Evolutionary conservation across 2,888 invertebrate genomes (phyloP), one percentile per base, ranked within the genome.

Genomic region (Tiliacea aurago): DNA sequence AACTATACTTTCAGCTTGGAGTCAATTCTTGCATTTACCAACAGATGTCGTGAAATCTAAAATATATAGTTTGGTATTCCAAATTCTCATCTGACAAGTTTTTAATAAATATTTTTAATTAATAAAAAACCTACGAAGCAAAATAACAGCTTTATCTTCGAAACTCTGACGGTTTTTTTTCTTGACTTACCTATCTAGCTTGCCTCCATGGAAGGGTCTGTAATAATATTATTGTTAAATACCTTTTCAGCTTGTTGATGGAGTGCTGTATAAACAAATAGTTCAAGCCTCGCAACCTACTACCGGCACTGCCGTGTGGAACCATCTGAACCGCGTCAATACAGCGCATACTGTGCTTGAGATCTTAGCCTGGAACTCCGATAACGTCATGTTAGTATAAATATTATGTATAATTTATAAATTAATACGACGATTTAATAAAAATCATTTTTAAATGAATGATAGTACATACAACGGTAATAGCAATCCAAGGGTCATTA

Each of bases 331-430:
- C 23, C 93, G 96, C 62, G 91, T 94, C 33, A 94, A 94, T 80
- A 92, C 89, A 6, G 86, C 94, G 11, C 95, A 97, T 81, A 96
- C 98, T 28, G 98, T 99, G 18, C 97, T 97, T 5, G 97, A 98
- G 76, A 97, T 99, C 72, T 89, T 98, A 33, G 95, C 97, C 10
- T 98, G 98, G 98, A 97, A 98, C 84, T 90, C 95, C 1, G 96
- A 96, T 75, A 96, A 98, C 86, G 90, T 97, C 55, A 97, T 98
- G 98, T 98, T 94, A 97, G 97, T 94, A 76, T 37, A 23, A 43
- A 33, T 41, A 18, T 11, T 11, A 43, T 43, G 11, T 11, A 11
- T 41, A 28, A 13, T 23, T 20, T 15, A 41, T 20, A 41, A 43
- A 23, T 20, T 20, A 28, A 20, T 4, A 23, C n/a, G n/a, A n/a